Conservation (phyloP, 2,888 invertebrate species). For the Agrotis segetum region DNA sequence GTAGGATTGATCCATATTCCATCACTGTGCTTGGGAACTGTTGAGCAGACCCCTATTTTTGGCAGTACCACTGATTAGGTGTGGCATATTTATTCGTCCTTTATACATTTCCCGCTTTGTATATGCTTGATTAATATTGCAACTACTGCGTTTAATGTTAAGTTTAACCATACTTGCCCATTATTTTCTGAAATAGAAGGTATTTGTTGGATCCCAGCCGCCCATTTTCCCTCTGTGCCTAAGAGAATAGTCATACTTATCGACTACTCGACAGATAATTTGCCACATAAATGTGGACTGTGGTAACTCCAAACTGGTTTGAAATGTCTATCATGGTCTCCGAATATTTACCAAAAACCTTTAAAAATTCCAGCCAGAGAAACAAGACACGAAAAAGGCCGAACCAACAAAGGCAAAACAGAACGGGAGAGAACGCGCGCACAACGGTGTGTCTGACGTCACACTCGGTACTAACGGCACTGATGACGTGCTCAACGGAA, state of each 20-base stretch:
- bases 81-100: neutral
- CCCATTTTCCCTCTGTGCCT: neutral
- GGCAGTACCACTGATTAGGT: too few relatives aligned
- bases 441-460: constrained; percentile 72
- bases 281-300: neutral
- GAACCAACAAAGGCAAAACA: constrained; percentile 70
- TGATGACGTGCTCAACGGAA: constrained; percentile 70
- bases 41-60: too few relatives aligned
- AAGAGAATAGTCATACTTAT: neutral
- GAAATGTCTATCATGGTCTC: neutral
- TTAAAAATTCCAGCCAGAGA: constrained; percentile 73
- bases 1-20: neutral
- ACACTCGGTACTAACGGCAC: constrained; percentile 65
- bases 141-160: too few relatives aligned
- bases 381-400: constrained; percentile 65
- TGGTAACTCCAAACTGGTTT: neutral
- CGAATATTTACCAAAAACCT: neutral
- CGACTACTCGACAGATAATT: neutral
- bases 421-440: constrained; percentile 73
- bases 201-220: too few relatives aligned
- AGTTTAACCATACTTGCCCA: neutral
- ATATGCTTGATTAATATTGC: neutral
- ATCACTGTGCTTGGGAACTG: neutral
- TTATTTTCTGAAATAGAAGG: neutral
- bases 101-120: neutral